Base-by-base conservation (phyloP, 2,113 vertebrate species). In the Embiotoca jacksoni region DNA sequence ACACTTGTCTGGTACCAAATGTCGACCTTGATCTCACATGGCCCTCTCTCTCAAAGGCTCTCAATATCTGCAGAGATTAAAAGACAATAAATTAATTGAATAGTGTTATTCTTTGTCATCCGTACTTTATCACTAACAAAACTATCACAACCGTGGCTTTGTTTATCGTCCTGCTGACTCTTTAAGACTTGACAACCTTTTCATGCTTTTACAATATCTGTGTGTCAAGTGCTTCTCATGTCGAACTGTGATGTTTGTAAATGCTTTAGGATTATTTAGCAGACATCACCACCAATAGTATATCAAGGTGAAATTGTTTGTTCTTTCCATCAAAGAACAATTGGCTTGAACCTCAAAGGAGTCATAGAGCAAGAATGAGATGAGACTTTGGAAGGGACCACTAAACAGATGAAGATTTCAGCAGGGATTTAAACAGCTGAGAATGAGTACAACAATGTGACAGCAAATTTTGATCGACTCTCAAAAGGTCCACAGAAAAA, bases 301-400 rank as follows among this genome's bases (percentile, higher is more conserved):
- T 53, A 78, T 69, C 68, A 70, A 73, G 49, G 67, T 69, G 72
- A 84, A 58, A 70, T 15, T 52, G 49, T 64, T 60, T 68, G 59
- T 66, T 66, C 23, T 78, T 89, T 80, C 63, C 58, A 72, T 65
- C 14, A 50, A 56, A 52, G 46, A 60, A 75, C 64, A 81, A 53
- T 0, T 55, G 80, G 37, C 46, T 56, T 57, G 37, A 56, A 61
- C 53, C 83, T 35, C 68, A 72, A 35, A 67, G 23, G 49, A 66
- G 39, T 83, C 11, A 1, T 35, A 32, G 35, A 71, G n/a, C 15
- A 5, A 77, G 50, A 52, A 2, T n/a, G 14, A 37, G 32, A 61
- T 13, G 8, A 3, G 15, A 71, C 54, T 31, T 77, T 68, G 65
- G 52, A 61, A 46, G 58, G 41, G 23, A n/a, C 31, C 41, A 59